Evolutionary conservation across 2,888 invertebrate genomes (phyloP), one percentile per base, ranked within the genome.

Genomic region (Apocheima hispidaria): DNA sequence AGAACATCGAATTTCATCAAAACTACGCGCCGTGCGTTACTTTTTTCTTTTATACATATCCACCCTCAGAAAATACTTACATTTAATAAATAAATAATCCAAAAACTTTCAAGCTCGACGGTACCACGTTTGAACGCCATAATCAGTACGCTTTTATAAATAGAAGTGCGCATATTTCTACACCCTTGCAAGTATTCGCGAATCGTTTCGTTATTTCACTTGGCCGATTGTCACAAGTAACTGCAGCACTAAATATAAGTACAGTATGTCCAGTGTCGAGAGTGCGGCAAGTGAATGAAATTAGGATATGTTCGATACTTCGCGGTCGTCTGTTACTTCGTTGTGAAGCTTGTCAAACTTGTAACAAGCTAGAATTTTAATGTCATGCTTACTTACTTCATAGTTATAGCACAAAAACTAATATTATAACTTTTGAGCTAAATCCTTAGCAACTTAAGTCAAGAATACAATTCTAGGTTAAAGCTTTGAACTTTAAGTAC

Each of bases 111-210:
- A 18, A 21, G 4, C 9, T 5, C n/a, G 48, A 35, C 9, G 44
- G 54, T 65, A 62, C 65, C 18, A 41, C 9, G 51, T 59, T 50
- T 48, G 63, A 52, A 64, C 61, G 49, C 52, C 38, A 58, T 65
- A 66, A 66, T 66, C 62, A 60, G 52, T 12, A 57, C 53, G 64
- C 60, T 58, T 63, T 69, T 58, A 60, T 52, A 63, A 57, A 68
- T 49, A 56, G 40, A 51, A 36, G 49, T 53, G 28, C 43, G 35
- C 38, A 60, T 44, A 49, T 60, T 50, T 49, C 46, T 1, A 23
- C 28, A 48, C 51, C 43, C 23, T 54, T 6, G 21, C 50, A 58
- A 60, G 60, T 48, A 57, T 14, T 50, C 30, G 65, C 52, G 30
- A 69, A 53, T 40, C 44, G 41, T 60, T 59, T 44, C 48, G 56